Percentiles rank a stretch among this genome's conserved stretches.
phyloP scores from a whole-genome alignment of 2,888 invertebrate genomes.

The Conus canariensis region DNA sequence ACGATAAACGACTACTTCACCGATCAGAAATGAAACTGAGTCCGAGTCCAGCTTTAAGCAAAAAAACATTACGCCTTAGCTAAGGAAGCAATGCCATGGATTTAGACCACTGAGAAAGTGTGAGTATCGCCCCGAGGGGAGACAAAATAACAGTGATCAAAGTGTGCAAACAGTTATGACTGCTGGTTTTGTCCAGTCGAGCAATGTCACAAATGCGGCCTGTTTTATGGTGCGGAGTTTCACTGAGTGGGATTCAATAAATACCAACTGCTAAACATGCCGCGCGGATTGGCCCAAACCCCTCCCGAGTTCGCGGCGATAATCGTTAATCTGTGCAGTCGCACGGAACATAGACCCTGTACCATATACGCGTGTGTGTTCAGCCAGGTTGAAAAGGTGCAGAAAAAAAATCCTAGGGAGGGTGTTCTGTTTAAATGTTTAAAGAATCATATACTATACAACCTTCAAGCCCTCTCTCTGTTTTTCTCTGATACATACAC shows the following conservation, averaged over 20 bases:
- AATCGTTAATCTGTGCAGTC: background rate
- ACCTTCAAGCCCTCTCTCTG: background rate
- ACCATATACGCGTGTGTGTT: background rate
- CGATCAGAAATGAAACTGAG: too few relatives aligned
- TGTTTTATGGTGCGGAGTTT: too few relatives aligned
- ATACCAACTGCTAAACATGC: background rate
- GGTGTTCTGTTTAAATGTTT: background rate
- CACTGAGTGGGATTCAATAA: background rate
- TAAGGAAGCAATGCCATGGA: too few relatives aligned
- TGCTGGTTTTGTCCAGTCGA: background rate
- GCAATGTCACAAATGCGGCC: too few relatives aligned
- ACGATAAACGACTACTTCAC: too few relatives aligned
- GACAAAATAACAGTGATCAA: background rate
- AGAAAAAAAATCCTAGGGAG: background rate
- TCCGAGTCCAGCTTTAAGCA: too few relatives aligned
- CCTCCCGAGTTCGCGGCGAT: background rate
- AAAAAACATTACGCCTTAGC: too few relatives aligned
- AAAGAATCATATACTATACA: background rate
- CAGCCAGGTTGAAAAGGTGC: background rate
- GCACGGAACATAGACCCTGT: background rate
- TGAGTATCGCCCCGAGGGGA: background rate
- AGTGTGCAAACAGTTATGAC: background rate
- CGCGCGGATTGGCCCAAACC: background rate
- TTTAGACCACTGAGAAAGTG: too few relatives aligned
- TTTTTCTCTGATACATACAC: background rate